A percentile compares a stretch with the other conserved stretches of the same genome.
Conservation (phyloP, 2,888 invertebrate genomes). For the Scrobipalpa atriplicella region DNA sequence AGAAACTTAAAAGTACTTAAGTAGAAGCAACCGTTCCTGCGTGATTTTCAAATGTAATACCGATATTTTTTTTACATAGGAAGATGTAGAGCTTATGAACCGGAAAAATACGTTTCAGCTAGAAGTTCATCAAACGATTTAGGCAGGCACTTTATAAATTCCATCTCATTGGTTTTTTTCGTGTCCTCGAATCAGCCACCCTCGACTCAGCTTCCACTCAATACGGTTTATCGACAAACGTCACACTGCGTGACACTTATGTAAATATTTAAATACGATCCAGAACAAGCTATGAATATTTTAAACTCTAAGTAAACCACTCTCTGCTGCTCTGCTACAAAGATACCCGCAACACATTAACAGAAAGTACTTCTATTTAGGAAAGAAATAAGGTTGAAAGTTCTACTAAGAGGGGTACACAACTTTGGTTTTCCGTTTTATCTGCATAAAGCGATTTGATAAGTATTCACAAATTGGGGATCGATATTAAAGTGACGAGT, state of each 20-base stretch:
- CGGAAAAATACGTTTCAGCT: slow-evolving; percentile 11
- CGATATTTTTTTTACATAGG: neutral
- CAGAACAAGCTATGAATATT: slow-evolving; percentile 84
- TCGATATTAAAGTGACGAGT: slow-evolving; percentile 80
- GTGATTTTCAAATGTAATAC: no score
- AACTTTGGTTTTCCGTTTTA: slow-evolving; percentile 59
- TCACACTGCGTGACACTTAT: slow-evolving; percentile 82
- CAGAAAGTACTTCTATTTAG: slow-evolving; percentile 57
- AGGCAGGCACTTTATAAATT: slow-evolving; percentile 24
- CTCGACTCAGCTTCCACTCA: slow-evolving; percentile 52
- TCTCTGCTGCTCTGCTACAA: slow-evolving; percentile 67
- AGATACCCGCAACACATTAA: slow-evolving; percentile 62
- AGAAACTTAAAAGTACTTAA: no score
- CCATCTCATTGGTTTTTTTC: slow-evolving; percentile 28
- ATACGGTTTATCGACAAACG: slow-evolving; percentile 80
- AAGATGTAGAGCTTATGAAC: neutral
- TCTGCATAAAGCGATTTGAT: slow-evolving; percentile 79
- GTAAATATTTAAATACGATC: slow-evolving; percentile 84
- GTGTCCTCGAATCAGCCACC: slow-evolving; percentile 17
- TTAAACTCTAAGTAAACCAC: slow-evolving; percentile 82
- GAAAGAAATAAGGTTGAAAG: slow-evolving; percentile 57
- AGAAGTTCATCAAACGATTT: slow-evolving; percentile 22
- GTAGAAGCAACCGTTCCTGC: no score
- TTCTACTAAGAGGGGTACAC: slow-evolving; percentile 46
- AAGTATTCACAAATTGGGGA: slow-evolving; percentile 79